phyloP scores from a whole-genome alignment of 2,888 invertebrate species.

The Chouioia cunea region DNA sequence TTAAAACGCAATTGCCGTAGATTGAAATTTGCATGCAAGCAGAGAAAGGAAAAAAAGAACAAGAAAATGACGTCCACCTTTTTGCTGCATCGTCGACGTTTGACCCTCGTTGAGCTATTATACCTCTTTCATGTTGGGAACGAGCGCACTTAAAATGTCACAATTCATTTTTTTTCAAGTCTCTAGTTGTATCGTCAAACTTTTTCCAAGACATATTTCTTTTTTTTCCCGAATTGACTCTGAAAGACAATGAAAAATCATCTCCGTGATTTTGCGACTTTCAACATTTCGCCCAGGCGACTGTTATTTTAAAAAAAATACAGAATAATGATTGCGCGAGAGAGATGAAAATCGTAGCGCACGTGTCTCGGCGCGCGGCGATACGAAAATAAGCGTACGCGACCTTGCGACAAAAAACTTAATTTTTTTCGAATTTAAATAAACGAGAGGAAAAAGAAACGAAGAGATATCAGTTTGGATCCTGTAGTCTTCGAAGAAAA shows the following conservation, averaged over 20 bases:
- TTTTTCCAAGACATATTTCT: background rate
- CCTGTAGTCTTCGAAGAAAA: constrained; percentile 3
- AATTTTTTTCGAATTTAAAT: too few species aligned
- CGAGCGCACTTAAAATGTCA: constrained; percentile 17
- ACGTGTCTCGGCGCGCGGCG: too few species aligned
- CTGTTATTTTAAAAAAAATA: too few species aligned
- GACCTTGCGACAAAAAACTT: background rate
- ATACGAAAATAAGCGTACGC: background rate
- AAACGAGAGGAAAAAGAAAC: too few species aligned
- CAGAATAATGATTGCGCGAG: too few species aligned
- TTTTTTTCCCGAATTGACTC: background rate
- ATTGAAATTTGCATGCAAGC: constrained; percentile 16
- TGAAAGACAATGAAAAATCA: constrained; percentile 2
- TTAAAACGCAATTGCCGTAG: too few species aligned
- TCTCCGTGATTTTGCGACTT: background rate
- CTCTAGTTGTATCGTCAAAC: constrained; percentile 36
- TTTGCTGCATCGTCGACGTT: constrained; percentile 20
- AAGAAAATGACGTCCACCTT: constrained; percentile 3
- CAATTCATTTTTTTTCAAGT: constrained; percentile 27
- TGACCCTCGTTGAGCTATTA: constrained; percentile 35
- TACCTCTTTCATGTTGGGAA: background rate
- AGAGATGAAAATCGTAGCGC: too few species aligned
- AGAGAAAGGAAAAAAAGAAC: constrained; percentile 9
- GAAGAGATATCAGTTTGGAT: too few species aligned
- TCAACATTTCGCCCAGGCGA: too few species aligned